These are phyloP conservation scores for Aleadryas rufinucha DNA, from an alignment of 2,113 vertebrate species.

Conservation along the genomic window DNA sequence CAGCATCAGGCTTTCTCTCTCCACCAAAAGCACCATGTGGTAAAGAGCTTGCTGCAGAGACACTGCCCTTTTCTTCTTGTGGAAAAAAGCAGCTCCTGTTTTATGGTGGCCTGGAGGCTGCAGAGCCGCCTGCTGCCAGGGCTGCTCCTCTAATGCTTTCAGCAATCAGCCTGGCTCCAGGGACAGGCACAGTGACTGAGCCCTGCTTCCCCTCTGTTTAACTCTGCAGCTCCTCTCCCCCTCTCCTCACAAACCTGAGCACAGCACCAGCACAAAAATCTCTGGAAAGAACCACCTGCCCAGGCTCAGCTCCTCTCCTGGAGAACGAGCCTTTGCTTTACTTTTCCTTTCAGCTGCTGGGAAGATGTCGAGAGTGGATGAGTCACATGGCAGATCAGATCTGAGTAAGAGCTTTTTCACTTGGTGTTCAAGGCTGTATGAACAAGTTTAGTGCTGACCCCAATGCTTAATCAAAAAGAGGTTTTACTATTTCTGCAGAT, in stretches of 20 bases:
- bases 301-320: background rate
- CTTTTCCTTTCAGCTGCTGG: background rate
- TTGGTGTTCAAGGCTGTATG: background rate
- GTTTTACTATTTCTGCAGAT: background rate
- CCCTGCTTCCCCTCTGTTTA: background rate
- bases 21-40: conserved; percentile 68
- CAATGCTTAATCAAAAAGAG: background rate
- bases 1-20: conserved; percentile 35
- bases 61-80: conserved; percentile 76
- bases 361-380: background rate
- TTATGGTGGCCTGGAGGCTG: conserved; percentile 71
- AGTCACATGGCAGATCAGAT: background rate
- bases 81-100: conserved; percentile 76
- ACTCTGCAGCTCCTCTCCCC: background rate
- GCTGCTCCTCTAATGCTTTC: conserved; percentile 24
- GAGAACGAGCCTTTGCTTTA: background rate
- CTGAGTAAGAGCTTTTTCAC: background rate
- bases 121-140: conserved; percentile 35
- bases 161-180: conserved; percentile 45
- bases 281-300: background rate
- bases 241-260: background rate
- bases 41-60: conserved; percentile 70
- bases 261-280: background rate
- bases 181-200: background rate
- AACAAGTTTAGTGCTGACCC: background rate